phyloP scores from a whole-genome alignment of 2,797 vertebrate genomes.

The Periophthalmus magnuspinnatus region DNA sequence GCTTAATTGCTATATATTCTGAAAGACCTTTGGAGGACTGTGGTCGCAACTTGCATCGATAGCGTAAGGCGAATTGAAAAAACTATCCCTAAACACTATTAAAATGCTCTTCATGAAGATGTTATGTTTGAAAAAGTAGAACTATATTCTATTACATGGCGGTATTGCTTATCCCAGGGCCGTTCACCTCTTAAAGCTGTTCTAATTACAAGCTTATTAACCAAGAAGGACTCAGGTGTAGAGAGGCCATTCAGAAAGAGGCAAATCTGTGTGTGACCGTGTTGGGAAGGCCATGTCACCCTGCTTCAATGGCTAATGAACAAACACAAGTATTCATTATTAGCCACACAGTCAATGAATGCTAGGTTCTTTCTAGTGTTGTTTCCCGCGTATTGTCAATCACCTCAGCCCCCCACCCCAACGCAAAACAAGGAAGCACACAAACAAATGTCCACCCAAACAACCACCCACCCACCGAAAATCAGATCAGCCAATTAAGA shows the following conservation, averaged over 20 bases:
- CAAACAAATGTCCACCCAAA: constrained; percentile 38
- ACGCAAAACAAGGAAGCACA: constrained; percentile 39
- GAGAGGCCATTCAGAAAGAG: constrained; percentile 69
- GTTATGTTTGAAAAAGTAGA: constrained; percentile 57
- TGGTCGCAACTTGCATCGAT: constrained; percentile 9
- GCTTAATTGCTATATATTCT: constrained; percentile 39
- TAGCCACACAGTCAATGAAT: constrained; percentile 71
- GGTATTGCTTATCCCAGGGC: constrained; percentile 53
- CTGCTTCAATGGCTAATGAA: constrained; percentile 68
- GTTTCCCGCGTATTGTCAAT: constrained; percentile 67
- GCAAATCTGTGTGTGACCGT: constrained; percentile 73
- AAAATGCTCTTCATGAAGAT: constrained; percentile 13
- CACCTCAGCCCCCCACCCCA: constrained; percentile 30
- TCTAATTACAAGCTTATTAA: constrained; percentile 76
- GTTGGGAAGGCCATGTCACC: constrained; percentile 75
- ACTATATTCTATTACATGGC: constrained; percentile 46
- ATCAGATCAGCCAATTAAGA: constrained; percentile 78
- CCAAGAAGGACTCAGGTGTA: constrained; percentile 69
- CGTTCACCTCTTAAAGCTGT: constrained; percentile 51
- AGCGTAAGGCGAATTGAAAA: constrained; percentile 37
- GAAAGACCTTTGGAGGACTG: constrained; percentile 35
- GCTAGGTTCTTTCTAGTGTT: constrained; percentile 63
- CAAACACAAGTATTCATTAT: constrained; percentile 73
- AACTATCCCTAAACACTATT: not conserved
- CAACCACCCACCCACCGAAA: constrained; percentile 47